These are phyloP conservation scores for Ypsolopha sequella DNA, from an alignment of 2,888 invertebrate species.

Conservation along the genomic window DNA sequence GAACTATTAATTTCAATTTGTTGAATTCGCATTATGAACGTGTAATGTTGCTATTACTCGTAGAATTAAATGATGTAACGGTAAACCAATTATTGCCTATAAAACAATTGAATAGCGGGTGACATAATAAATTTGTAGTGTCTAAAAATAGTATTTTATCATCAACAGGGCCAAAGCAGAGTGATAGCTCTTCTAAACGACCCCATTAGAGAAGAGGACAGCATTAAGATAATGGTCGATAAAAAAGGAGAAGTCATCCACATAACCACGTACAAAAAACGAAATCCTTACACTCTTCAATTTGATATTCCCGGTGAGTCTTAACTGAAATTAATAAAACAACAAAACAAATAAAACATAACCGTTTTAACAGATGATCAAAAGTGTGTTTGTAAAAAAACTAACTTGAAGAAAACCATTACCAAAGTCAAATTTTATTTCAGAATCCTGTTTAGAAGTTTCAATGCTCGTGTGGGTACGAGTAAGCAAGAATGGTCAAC, in stretches of 20 bases:
- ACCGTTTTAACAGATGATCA: neutral
- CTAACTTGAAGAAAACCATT: neutral
- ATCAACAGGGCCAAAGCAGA: conserved; percentile 81
- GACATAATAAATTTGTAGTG: neutral
- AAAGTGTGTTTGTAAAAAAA: neutral
- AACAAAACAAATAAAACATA: neutral
- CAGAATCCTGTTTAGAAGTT: conserved; percentile 83
- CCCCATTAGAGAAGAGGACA: conserved; percentile 82
- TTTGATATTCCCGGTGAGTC: conserved; percentile 81
- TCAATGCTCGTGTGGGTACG: conserved; percentile 86
- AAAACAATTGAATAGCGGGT: neutral
- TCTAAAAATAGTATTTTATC: neutral
- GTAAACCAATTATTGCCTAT: neutral
- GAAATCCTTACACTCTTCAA: conserved; percentile 88
- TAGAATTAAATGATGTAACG: neutral
- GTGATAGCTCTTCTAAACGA: conserved; percentile 84
- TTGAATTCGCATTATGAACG: neutral
- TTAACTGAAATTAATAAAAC: neutral
- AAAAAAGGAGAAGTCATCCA: conserved; percentile 84
- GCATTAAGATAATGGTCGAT: conserved; percentile 82
- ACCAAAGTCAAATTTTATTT: conserved; percentile 8
- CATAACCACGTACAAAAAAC: conserved; percentile 79
- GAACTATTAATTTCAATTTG: neutral
- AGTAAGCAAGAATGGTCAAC: conserved; percentile 84
- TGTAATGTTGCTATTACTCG: neutral